Base-by-base conservation (phyloP, 2,888 invertebrate species). In the Caenorhabditis macrosperma region DNA sequence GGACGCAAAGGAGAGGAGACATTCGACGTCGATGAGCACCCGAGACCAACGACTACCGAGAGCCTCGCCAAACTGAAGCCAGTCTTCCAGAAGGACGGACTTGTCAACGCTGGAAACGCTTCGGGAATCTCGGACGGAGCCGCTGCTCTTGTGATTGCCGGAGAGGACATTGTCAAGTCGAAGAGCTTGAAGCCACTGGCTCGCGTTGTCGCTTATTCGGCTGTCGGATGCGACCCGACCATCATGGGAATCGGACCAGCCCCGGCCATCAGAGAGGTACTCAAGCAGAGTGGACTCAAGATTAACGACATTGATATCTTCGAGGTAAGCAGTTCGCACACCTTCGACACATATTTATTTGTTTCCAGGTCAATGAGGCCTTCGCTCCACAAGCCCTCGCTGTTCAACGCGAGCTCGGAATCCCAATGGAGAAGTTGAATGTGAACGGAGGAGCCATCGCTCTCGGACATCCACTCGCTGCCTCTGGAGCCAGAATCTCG, bases 61-160 rank as follows among this genome's bases (percentile, higher is more conserved):
- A 93, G 93, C 5, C 93, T 99, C 30, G 93, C 94, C 86, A 97
- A 97, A 91, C 92, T 99, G 68, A 94, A 94, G 0, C 88, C 89
- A 1, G 89, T 89, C 35, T 89, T 89, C 86, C 85, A 90, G 67
- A 90, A 89, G 61, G 87, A 88, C 44, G 89, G 89, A 46, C 81
- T 90, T 9, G 88, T 89, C 15, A 89, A 87, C 46, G 89, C 89
- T 52, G 89, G 90, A 68, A 89, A 88, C 69, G 89, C 89, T 1
- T 89, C 89, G 52, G 98, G 98, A 82, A 94, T 99, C 88, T 95
- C 95, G 90, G 99, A 99, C 92, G 99, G 99, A n/a, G 98, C 98
- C 0, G 96, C 95, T 4, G 95, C 96, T 24, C 92, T 99, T 1
- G 93, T 99, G 17, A 91, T 99, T 60, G 97, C 97, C 38, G 95